These are phyloP conservation scores for Ophion slaviceki DNA, from an alignment of 2,888 invertebrate species.

Conservation along the genomic window DNA sequence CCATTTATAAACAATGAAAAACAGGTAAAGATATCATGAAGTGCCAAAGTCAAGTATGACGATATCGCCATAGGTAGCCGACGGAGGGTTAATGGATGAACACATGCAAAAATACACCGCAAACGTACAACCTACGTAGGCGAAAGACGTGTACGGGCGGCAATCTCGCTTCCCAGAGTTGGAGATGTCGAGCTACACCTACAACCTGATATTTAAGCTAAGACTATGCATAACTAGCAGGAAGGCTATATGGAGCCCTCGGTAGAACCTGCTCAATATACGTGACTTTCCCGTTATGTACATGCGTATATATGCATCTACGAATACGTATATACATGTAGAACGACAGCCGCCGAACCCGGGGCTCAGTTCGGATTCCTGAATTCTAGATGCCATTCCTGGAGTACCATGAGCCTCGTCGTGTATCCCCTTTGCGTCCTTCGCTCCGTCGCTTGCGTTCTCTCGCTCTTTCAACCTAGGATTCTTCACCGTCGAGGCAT, in stretches of 20 bases:
- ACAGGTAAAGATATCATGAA: too few species aligned
- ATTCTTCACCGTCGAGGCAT: conserved; percentile 34
- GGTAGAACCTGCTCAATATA: conserved; percentile 25
- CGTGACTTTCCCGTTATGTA: conserved; percentile 23
- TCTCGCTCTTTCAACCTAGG: conserved; percentile 12
- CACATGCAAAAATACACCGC: conserved; percentile 36
- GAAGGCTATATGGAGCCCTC: conserved; percentile 15
- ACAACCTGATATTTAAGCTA: conserved; percentile 32
- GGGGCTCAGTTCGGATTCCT: conserved; percentile 57
- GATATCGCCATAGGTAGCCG: too few species aligned
- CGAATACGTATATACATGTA: conserved; percentile 12
- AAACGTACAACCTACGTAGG: too few species aligned
- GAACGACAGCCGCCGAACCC: conserved; percentile 52
- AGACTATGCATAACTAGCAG: conserved; percentile 54
- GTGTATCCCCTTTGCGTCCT: not conserved
- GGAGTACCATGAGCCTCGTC: conserved; percentile 38
- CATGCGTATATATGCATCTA: conserved; percentile 9
- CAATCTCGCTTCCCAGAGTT: conserved; percentile 38
- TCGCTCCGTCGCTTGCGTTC: not conserved
- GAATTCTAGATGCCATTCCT: conserved; percentile 64
- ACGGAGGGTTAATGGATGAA: conserved; percentile 28
- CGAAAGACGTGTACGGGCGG: conserved; percentile 31
- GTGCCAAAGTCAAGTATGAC: too few species aligned
- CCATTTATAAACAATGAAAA: too few species aligned
- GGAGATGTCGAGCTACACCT: conserved; percentile 35